Conservation (phyloP, 37 sponge, comb jelly and placozoan genomes). For the Sycon ciliatum region DNA sequence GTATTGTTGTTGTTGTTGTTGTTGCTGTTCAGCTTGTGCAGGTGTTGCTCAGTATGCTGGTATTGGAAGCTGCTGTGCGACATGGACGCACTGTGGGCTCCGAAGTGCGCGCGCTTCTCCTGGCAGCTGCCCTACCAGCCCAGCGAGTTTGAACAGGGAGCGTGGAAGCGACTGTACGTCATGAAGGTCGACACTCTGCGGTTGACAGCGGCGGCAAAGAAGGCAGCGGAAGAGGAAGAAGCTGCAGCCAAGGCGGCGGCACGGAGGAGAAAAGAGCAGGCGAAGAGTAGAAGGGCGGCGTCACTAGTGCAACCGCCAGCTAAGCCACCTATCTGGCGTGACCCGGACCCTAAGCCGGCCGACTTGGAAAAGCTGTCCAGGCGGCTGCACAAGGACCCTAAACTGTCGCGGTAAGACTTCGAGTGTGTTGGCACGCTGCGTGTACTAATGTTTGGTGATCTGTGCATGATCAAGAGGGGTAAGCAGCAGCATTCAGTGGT, state of each 20-base stretch:
- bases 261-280: neutral
- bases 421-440: too few relatives aligned
- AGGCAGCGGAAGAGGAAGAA: neutral
- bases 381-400: neutral
- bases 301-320: neutral
- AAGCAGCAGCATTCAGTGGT: too few relatives aligned
- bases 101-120: neutral
- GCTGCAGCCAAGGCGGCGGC: neutral
- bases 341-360: neutral
- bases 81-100: neutral
- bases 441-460: too few relatives aligned
- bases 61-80: neutral
- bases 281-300: neutral
- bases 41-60: neutral
- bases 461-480: too few relatives aligned
- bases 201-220: neutral
- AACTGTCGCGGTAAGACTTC: too few relatives aligned
- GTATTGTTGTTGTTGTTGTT: too few relatives aligned
- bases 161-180: neutral
- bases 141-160: neutral
- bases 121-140: neutral
- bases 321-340: neutral
- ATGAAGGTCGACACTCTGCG: neutral
- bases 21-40: neutral
- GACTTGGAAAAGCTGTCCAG: neutral